A percentile compares a stretch with the other conserved stretches of the same genome.
Conservation (phyloP, 2,888 invertebrate genomes). For the Caenorhabditis sp. region DNA sequence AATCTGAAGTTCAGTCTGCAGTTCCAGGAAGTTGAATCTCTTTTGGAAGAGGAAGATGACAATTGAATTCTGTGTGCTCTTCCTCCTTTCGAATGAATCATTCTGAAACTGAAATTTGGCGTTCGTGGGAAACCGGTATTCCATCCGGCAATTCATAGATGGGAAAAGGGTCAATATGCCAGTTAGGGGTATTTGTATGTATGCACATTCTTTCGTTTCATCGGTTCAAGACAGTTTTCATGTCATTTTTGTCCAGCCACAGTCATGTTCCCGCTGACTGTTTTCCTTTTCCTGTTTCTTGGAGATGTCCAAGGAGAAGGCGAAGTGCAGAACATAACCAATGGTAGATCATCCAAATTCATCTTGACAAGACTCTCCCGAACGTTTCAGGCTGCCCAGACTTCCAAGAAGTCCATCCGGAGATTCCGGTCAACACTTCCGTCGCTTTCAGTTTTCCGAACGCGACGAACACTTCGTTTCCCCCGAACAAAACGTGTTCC, state of each 20-base stretch:
- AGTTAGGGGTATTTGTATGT: slow-evolving; percentile 35
- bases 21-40: slow-evolving; percentile 14
- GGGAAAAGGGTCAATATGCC: slow-evolving; percentile 10
- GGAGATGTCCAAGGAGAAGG: slow-evolving; percentile 2
- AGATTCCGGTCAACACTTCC: slow-evolving; percentile 25
- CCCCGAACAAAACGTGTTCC: slow-evolving; percentile 20
- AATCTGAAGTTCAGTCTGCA: slow-evolving; percentile 54
- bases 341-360: background rate
- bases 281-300: slow-evolving; percentile 24
- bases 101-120: background rate
- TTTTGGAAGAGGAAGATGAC: background rate
- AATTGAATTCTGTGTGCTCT: background rate
- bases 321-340: background rate
- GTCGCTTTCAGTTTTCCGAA: slow-evolving; percentile 22
- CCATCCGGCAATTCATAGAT: slow-evolving; percentile 8
- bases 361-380: too few relatives aligned
- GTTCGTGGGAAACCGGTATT: background rate
- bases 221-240: background rate
- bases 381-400: slow-evolving; percentile 32
- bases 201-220: slow-evolving; percentile 26
- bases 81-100: slow-evolving; percentile 6
- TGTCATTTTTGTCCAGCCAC: background rate
- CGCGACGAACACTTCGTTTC: background rate
- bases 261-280: slow-evolving; percentile 20
- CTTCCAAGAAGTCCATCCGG: slow-evolving; percentile 22